phyloP scores from a whole-genome alignment of 2,797 vertebrate genomes.

The Falco cherrug region DNA sequence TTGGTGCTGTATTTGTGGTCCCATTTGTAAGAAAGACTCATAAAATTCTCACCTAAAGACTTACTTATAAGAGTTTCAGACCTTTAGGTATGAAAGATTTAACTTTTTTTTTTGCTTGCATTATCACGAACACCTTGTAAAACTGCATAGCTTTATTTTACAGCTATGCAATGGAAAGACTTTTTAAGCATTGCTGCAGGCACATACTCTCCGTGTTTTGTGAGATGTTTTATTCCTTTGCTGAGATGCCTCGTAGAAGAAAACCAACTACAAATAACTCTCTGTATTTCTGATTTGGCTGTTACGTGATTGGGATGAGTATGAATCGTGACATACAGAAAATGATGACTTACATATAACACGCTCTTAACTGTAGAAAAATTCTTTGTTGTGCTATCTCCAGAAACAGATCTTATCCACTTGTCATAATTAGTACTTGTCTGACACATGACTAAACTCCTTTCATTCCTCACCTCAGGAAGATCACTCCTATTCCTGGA shows the following conservation, averaged over 20 bases:
- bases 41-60: background rate
- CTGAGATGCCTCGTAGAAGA: background rate
- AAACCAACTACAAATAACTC: background rate
- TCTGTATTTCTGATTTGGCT: background rate
- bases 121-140: background rate
- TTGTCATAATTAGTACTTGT: conserved; percentile 37
- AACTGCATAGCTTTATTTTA: background rate
- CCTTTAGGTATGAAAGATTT: background rate
- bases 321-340: background rate
- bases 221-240: background rate
- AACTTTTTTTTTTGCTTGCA: background rate
- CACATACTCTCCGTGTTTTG: background rate
- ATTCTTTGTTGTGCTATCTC: background rate
- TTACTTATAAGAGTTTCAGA: background rate
- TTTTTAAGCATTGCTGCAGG: background rate
- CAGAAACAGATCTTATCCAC: background rate
- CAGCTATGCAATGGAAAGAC: background rate
- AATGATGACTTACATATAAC: background rate
- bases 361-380: background rate
- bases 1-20: background rate
- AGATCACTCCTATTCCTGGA: conserved; percentile 30
- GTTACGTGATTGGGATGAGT: background rate
- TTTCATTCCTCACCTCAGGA: conserved; percentile 23
- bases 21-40: background rate
- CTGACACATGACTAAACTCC: conserved; percentile 2